Percentiles rank a stretch among this genome's conserved stretches.
Evolutionary conservation across 2,797 vertebrate genomes (phyloP).

Genomic region (Philypnodon macrostomus): DNA sequence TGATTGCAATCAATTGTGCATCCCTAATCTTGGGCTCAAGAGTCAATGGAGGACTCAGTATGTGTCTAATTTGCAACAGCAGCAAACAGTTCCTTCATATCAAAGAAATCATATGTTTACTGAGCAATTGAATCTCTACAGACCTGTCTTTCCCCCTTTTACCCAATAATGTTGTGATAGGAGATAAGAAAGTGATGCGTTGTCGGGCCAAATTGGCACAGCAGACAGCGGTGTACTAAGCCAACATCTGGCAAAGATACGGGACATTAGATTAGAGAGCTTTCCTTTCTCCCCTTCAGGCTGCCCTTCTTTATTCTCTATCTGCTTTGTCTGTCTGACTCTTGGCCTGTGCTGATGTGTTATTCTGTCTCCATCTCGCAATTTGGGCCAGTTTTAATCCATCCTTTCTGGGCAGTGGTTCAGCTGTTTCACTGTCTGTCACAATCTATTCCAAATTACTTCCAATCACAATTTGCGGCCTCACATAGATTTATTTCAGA

Average conservation of each 20-base stretch:
- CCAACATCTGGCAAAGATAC: slow-evolving; percentile 60
- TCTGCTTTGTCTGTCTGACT: slow-evolving; percentile 34
- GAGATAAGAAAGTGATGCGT: slow-evolving; percentile 18
- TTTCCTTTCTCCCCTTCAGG: slow-evolving; percentile 24
- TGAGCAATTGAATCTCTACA: slow-evolving; percentile 1
- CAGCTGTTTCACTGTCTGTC: slow-evolving; percentile 46
- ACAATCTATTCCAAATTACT: slow-evolving; percentile 8
- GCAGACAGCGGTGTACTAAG: slow-evolving; percentile 32
- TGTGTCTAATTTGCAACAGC: no score
- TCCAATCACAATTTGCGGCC: slow-evolving; percentile 14
- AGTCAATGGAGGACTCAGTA: not conserved
- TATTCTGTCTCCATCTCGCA: slow-evolving; percentile 25
- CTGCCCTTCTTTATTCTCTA: slow-evolving; percentile 33
- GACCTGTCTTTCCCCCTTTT: slow-evolving; percentile 8
- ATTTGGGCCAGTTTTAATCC: slow-evolving; percentile 57
- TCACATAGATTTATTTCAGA: slow-evolving; percentile 9
- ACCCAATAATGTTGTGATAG: slow-evolving; percentile 7
- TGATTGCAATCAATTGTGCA: no score
- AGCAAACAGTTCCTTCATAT: not conserved
- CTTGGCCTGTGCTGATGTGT: slow-evolving; percentile 11
- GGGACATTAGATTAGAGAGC: slow-evolving; percentile 49
- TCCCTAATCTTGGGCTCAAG: no score
- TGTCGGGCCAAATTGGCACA: slow-evolving; percentile 23
- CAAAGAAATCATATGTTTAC: not conserved
- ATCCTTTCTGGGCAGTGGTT: slow-evolving; percentile 20